phyloP scores from a whole-genome alignment of 2,797 vertebrate genomes.

The Paramormyrops hopkinsi region DNA sequence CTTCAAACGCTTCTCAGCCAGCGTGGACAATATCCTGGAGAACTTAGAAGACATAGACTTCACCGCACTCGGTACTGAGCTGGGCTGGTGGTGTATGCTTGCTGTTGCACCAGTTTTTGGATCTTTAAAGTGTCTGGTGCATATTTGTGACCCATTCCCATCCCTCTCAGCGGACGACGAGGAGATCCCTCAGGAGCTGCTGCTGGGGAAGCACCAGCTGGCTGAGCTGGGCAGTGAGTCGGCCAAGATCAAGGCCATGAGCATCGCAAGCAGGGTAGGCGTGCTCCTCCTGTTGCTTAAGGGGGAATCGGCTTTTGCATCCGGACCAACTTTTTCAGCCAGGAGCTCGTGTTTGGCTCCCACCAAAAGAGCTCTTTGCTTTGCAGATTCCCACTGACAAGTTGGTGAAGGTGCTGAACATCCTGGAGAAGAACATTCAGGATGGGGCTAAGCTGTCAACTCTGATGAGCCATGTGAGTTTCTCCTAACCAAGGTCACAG shows the following conservation, averaged over 20 bases:
- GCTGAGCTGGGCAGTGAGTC: constrained; percentile 86
- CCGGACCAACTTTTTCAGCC: neutral
- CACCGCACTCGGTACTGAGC: constrained; percentile 71
- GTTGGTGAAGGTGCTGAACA: constrained; percentile 86
- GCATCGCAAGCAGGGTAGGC: constrained; percentile 83
- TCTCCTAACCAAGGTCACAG: neutral
- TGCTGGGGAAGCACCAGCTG: constrained; percentile 90
- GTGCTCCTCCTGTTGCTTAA: neutral
- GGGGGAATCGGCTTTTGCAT: neutral
- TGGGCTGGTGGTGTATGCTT: neutral
- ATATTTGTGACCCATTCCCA: neutral
- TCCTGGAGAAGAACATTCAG: constrained; percentile 95
- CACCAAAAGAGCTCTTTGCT: neutral
- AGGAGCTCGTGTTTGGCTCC: neutral
- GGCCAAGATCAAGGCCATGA: constrained; percentile 95
- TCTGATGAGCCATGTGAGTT: constrained; percentile 83
- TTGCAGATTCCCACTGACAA: constrained; percentile 81
- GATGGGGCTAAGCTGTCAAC: constrained; percentile 93
- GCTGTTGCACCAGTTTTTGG: neutral
- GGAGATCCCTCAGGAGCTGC: constrained; percentile 86
- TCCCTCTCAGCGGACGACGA: constrained; percentile 63
- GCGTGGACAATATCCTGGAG: constrained; percentile 85
- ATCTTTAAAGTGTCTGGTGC: neutral
- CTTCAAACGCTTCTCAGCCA: constrained; percentile 85
- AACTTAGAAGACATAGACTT: constrained; percentile 91